Evolutionary conservation across 2,797 vertebrate species (phyloP).

Genomic region (Lithobates sylvaticus): DNA sequence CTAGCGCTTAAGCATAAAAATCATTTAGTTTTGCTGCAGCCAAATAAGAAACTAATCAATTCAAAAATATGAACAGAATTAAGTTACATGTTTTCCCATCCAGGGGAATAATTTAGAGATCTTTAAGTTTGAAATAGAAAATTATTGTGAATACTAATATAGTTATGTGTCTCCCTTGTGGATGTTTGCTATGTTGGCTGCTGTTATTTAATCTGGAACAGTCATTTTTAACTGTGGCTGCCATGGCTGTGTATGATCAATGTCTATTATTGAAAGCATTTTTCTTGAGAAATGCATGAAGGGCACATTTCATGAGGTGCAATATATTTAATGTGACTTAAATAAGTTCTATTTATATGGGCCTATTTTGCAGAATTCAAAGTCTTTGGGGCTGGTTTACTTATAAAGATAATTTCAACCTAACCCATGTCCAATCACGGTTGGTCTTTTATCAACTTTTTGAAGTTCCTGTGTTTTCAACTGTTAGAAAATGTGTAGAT

Average conservation of each 20-base stretch:
- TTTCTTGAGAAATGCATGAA: too few species aligned
- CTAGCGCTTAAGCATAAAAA: conserved; percentile 38
- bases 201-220: conserved; percentile 23
- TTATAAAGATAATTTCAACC: too few species aligned
- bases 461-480: too few species aligned
- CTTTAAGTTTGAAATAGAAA: conserved; percentile 30
- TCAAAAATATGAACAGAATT: conserved; percentile 43
- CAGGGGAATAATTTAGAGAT: conserved; percentile 37
- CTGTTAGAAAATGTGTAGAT: too few species aligned
- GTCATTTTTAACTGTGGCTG: conserved; percentile 14
- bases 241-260: not conserved
- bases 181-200: not conserved
- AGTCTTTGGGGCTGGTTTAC: too few species aligned
- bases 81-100: conserved; percentile 20
- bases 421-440: too few species aligned
- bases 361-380: too few species aligned
- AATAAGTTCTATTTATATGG: too few species aligned
- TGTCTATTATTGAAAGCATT: too few species aligned
- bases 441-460: too few species aligned
- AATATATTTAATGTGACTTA: too few species aligned
- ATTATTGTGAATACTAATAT: conserved; percentile 28
- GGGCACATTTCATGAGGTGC: too few species aligned
- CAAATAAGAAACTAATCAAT: conserved; percentile 39
- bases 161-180: conserved; percentile 8
- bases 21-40: conserved; percentile 29